Evolutionary conservation across 2,797 vertebrate genomes (phyloP).

Genomic region (Todus mexicanus): DNA sequence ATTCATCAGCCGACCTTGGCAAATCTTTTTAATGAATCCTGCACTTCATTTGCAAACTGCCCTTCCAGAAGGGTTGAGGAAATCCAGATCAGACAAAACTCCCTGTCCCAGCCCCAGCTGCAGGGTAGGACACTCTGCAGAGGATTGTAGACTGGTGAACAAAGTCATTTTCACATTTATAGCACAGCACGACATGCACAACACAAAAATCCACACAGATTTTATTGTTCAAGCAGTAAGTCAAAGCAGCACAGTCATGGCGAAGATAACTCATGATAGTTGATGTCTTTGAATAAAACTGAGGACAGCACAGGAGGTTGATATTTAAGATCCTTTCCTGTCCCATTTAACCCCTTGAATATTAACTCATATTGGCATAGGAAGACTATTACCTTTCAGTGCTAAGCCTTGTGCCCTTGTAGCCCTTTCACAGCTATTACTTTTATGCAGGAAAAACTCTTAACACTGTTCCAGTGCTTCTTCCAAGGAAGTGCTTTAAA

Average conservation of each 20-base stretch:
- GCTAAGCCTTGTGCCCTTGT: neutral
- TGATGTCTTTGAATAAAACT: neutral
- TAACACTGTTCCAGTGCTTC: neutral
- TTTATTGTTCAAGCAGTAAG: neutral
- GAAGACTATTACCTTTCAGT: neutral
- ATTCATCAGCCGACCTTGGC: neutral
- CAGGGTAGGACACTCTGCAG: neutral
- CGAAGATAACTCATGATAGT: neutral
- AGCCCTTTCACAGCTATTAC: neutral
- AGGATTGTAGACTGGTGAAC: neutral
- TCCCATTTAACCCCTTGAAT: neutral
- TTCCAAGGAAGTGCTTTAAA: slow-evolving; percentile 8
- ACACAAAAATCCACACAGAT: neutral
- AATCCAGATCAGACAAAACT: neutral
- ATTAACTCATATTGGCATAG: neutral
- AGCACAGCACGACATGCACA: neutral
- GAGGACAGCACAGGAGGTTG: neutral
- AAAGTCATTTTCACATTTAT: neutral
- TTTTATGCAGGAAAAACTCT: neutral
- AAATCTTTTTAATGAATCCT: neutral
- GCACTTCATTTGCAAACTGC: neutral
- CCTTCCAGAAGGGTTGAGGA: neutral
- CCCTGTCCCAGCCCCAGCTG: neutral
- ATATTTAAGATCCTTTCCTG: neutral
- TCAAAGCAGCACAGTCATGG: neutral